Conservation (phyloP, 2,888 invertebrate species). For the Drosophila lutescens region DNA sequence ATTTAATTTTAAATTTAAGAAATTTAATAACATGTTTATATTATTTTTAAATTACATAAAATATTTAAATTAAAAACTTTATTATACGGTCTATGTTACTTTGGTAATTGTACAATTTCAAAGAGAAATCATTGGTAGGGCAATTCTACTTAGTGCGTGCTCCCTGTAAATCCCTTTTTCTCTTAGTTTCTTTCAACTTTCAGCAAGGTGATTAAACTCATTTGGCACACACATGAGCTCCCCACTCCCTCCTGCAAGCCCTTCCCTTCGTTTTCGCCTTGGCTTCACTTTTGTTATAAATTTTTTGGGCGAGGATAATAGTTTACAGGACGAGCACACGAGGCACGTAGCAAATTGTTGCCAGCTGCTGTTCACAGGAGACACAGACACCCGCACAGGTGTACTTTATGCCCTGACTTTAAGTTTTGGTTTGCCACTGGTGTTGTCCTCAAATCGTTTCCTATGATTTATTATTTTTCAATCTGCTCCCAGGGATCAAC, state of each 20-base stretch:
- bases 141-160: not conserved
- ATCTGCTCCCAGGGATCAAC: conserved; percentile 55
- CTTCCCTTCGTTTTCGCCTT: conserved; percentile 17
- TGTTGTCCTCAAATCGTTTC: conserved; percentile 57
- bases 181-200: conserved; percentile 24
- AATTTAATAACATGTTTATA: too few species aligned
- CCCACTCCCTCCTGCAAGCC: not conserved
- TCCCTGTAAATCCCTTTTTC: conserved; percentile 3
- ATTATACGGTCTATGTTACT: too few species aligned
- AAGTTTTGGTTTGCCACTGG: conserved; percentile 64
- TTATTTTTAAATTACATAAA: too few species aligned
- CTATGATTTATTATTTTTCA: conserved; percentile 75
- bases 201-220: conserved; percentile 77
- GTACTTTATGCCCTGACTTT: conserved; percentile 70
- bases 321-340: conserved; percentile 61
- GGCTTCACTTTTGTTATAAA: conserved; percentile 33
- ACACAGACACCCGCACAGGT: conserved; percentile 51
- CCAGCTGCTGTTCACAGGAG: conserved; percentile 51
- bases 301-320: conserved; percentile 60
- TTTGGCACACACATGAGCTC: conserved; percentile 54
- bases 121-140: too few species aligned
- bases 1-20: too few species aligned
- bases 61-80: too few species aligned
- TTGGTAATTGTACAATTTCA: too few species aligned
- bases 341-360: conserved; percentile 73